These are phyloP conservation scores for Agapostemon virescens DNA, from an alignment of 2,888 invertebrate species.

Conservation along the genomic window DNA sequence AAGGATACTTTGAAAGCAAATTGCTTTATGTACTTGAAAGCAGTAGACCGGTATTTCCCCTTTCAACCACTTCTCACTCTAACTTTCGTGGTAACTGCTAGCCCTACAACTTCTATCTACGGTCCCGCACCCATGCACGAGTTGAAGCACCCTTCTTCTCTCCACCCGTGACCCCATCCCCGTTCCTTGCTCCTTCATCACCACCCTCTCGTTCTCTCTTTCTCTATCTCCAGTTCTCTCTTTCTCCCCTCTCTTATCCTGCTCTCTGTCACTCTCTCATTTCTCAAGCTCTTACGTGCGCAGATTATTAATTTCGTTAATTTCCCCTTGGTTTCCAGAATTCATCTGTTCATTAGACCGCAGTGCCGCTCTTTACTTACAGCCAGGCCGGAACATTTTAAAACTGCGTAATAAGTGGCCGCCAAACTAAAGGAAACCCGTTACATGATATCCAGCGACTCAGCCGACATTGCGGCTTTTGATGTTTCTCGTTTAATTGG, in stretches of 20 bases:
- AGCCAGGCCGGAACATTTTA: constrained; percentile 36
- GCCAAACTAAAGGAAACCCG: constrained; percentile 6
- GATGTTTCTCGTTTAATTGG: constrained; percentile 25
- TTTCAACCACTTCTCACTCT: constrained; percentile 43
- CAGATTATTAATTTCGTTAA: constrained; percentile 72
- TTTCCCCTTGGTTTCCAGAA: constrained; percentile 57
- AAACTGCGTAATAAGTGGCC: constrained; percentile 43
- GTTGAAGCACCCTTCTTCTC: constrained; percentile 47
- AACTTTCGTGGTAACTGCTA: constrained; percentile 48
- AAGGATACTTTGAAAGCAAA: constrained; percentile 54
- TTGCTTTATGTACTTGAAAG: constrained; percentile 57
- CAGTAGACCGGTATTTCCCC: constrained; percentile 45
- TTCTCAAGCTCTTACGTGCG: constrained; percentile 25
- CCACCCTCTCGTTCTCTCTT: background rate
- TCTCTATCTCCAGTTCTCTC: background rate
- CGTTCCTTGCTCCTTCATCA: background rate
- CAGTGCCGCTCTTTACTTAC: constrained; percentile 22
- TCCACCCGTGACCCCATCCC: background rate
- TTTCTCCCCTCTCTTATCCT: background rate
- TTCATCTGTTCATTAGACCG: constrained; percentile 55
- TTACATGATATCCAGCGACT: constrained; percentile 4
- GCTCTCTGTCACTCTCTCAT: background rate
- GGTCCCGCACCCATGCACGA: constrained; percentile 31
- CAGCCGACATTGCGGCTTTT: constrained; percentile 4
- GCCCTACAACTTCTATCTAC: constrained; percentile 44